Evolutionary conservation across 2,888 invertebrate species (phyloP).

Genomic region (Aquatica leii): DNA sequence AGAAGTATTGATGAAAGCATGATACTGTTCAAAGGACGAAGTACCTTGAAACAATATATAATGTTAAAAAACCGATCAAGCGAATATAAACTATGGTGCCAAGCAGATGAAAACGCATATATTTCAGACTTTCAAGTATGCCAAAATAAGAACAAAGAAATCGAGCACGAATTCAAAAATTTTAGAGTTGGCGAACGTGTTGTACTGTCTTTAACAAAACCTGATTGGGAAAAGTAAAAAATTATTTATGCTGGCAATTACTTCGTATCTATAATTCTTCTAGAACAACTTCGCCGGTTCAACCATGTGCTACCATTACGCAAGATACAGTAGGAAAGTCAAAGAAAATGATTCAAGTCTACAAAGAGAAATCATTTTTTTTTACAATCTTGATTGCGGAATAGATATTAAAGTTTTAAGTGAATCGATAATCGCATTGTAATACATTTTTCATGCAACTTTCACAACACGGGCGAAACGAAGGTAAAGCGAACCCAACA

Average conservation of each 20-base stretch:
- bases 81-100: neutral
- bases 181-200: constrained; percentile 39
- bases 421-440: neutral
- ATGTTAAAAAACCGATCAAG: neutral
- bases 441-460: neutral
- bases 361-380: constrained; percentile 19
- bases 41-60: constrained; percentile 13
- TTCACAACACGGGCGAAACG: too few relatives aligned
- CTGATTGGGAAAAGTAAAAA: constrained; percentile 18
- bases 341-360: constrained; percentile 9
- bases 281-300: constrained; percentile 26
- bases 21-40: constrained; percentile 10
- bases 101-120: constrained; percentile 23
- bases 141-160: constrained; percentile 38
- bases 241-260: constrained; percentile 32
- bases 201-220: too few relatives aligned
- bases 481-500: neutral
- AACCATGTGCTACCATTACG: constrained; percentile 32
- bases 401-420: constrained; percentile 1
- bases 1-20: constrained; percentile 16
- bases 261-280: constrained; percentile 28
- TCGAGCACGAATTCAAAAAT: constrained; percentile 30
- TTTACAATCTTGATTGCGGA: too few relatives aligned
- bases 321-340: constrained; percentile 20
- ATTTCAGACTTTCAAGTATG: constrained; percentile 34